A percentile compares a stretch with the other conserved stretches of the same genome.
Conservation (phyloP, 2,797 vertebrate genomes). For the Pseudomugil tenellus region DNA sequence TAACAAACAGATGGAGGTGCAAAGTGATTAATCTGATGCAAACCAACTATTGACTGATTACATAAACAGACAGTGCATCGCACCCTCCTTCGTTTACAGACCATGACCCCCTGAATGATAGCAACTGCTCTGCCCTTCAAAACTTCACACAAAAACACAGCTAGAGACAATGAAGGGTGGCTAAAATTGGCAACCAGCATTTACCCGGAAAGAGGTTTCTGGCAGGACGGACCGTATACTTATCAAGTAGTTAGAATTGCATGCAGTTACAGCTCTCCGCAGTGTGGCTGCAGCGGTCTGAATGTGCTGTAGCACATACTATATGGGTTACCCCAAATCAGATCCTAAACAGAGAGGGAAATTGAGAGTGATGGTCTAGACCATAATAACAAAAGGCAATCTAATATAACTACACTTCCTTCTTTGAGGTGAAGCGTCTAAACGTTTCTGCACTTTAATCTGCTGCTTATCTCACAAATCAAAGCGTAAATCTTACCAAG, state of each 20-base stretch:
- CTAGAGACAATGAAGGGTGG: slow-evolving; percentile 79
- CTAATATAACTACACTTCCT: slow-evolving; percentile 69
- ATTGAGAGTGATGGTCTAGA: slow-evolving; percentile 37
- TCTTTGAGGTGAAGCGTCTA: slow-evolving; percentile 55
- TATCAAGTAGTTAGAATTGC: slow-evolving; percentile 83
- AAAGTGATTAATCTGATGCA: slow-evolving; percentile 44
- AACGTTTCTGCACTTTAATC: slow-evolving; percentile 49
- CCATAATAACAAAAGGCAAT: slow-evolving; percentile 69
- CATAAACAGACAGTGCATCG: slow-evolving; percentile 19
- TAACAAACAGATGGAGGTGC: slow-evolving; percentile 23
- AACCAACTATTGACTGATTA: slow-evolving; percentile 37
- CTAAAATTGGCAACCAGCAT: slow-evolving; percentile 84
- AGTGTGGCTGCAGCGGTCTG: slow-evolving; percentile 65
- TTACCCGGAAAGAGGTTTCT: slow-evolving; percentile 78
- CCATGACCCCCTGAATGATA: slow-evolving; percentile 42
- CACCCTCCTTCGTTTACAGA: slow-evolving; percentile 52
- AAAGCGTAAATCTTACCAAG: slow-evolving; percentile 41
- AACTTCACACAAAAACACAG: slow-evolving; percentile 61
- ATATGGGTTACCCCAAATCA: slow-evolving; percentile 56
- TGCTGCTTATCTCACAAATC: slow-evolving; percentile 49
- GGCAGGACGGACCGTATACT: slow-evolving; percentile 73
- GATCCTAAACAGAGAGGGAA: slow-evolving; percentile 19
- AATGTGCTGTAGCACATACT: slow-evolving; percentile 61
- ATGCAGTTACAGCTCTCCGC: slow-evolving; percentile 75
- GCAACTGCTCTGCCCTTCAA: slow-evolving; percentile 60